Evolutionary conservation across 1,140 invertebrate species (phyloP).

Genomic region (Scylla paramamosain): DNA sequence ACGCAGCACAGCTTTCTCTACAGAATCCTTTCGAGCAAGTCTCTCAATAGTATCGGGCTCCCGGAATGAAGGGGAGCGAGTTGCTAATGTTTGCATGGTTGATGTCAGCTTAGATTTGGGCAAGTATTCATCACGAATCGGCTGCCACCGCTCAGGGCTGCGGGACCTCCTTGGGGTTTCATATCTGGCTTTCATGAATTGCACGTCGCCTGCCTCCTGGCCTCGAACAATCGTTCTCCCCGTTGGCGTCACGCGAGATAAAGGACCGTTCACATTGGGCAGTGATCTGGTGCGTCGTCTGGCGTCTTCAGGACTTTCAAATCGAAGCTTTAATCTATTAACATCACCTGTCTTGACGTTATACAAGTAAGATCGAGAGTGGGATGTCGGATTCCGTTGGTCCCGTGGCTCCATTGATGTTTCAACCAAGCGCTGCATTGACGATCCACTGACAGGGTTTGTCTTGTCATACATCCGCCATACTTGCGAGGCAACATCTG

Average conservation of each 20-base stretch:
- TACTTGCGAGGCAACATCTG: constrained; percentile 72
- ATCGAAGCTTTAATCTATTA: constrained; percentile 86
- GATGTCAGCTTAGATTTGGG: constrained; percentile 89
- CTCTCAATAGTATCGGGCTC: constrained; percentile 74
- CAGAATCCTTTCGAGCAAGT: constrained; percentile 70
- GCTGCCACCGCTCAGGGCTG: constrained; percentile 76
- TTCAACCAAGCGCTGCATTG: constrained; percentile 55
- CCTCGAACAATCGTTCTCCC: constrained; percentile 81
- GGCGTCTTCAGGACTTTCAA: constrained; percentile 85
- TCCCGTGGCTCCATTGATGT: constrained; percentile 51
- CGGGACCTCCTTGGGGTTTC: constrained; percentile 71
- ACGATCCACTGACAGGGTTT: constrained; percentile 65
- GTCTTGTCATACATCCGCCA: constrained; percentile 71
- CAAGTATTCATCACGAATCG: constrained; percentile 86
- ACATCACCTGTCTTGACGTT: constrained; percentile 88
- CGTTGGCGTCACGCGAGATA: constrained; percentile 73
- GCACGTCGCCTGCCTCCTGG: constrained; percentile 84
- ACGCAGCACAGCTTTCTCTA: constrained; percentile 75
- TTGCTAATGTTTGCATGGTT: constrained; percentile 77
- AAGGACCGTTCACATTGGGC: constrained; percentile 69
- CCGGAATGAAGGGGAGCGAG: constrained; percentile 78
- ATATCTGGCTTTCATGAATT: constrained; percentile 78
- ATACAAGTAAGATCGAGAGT: constrained; percentile 86
- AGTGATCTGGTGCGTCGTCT: constrained; percentile 76
- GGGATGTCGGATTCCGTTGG: constrained; percentile 79